These are phyloP conservation scores for Albula glossodonta DNA, from an alignment of 2,113 vertebrate species.

Conservation along the genomic window DNA sequence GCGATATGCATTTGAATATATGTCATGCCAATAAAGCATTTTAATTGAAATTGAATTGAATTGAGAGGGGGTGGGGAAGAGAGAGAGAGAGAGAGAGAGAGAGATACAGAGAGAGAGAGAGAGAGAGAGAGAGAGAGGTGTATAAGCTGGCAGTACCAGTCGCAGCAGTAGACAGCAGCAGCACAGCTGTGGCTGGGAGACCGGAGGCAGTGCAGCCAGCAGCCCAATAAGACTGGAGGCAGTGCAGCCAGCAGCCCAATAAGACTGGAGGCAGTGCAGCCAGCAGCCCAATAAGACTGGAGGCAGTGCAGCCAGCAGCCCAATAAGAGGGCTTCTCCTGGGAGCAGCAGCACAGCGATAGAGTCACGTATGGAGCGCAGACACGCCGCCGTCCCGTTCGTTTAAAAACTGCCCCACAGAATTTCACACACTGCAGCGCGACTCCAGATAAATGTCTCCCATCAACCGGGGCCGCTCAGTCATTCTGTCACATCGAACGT, in stretches of 20 bases:
- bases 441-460: neutral
- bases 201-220: neutral
- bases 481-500: neutral
- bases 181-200: neutral
- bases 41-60: neutral
- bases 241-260: neutral
- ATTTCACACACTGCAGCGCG: neutral
- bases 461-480: neutral
- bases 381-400: neutral
- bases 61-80: neutral
- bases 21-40: neutral
- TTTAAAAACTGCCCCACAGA: neutral
- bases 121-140: neutral
- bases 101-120: neutral
- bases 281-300: neutral
- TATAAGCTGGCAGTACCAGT: neutral
- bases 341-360: conserved; percentile 13
- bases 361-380: neutral
- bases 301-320: neutral
- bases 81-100: neutral
- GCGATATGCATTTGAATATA: neutral
- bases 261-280: too few species aligned
- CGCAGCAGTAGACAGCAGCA: neutral
- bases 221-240: too few species aligned
- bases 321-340: neutral